Percentiles rank a stretch among this genome's conserved stretches.
phyloP scores from a whole-genome alignment of 1,140 invertebrate species.

The Homalodisca vitripennis region DNA sequence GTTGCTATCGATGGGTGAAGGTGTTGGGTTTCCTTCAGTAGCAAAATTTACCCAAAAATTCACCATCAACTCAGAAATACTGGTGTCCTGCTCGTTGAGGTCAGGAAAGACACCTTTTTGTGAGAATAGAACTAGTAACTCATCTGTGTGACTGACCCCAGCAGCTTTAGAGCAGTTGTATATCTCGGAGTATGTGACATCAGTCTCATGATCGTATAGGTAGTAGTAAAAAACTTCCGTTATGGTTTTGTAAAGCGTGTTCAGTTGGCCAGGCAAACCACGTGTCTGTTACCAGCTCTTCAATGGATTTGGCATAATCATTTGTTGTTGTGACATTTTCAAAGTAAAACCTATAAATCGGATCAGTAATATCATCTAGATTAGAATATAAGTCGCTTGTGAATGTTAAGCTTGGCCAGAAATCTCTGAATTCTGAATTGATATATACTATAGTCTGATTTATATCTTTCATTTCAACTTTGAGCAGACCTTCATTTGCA shows the following conservation, averaged over 20 bases:
- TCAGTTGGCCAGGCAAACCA: slow-evolving; percentile 17
- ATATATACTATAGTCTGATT: not conserved
- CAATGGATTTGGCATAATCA: not conserved
- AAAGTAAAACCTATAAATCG: slow-evolving; percentile 1
- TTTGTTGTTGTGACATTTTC: not conserved
- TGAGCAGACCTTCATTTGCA: not conserved
- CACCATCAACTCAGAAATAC: not conserved
- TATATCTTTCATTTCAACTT: not conserved
- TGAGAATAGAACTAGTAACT: not conserved
- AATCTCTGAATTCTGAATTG: not conserved
- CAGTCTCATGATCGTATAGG: not conserved
- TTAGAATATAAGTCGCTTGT: not conserved
- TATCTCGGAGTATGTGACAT: not conserved
- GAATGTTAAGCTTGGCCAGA: not conserved
- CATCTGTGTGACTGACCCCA: slow-evolving; percentile 3
- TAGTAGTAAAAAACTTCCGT: not conserved
- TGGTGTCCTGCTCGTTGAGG: not conserved
- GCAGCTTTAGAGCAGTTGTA: not conserved
- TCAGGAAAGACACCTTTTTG: not conserved
- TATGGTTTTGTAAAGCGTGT: not conserved
- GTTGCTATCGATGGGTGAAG: not conserved
- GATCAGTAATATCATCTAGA: not conserved
- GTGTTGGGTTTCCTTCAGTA: not conserved
- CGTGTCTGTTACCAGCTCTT: not conserved
- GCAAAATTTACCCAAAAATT: slow-evolving; percentile 12